Percentiles rank a stretch among this genome's conserved stretches.
Conservation (phyloP, 2,888 invertebrate genomes). For the Drosophila rellima region DNA sequence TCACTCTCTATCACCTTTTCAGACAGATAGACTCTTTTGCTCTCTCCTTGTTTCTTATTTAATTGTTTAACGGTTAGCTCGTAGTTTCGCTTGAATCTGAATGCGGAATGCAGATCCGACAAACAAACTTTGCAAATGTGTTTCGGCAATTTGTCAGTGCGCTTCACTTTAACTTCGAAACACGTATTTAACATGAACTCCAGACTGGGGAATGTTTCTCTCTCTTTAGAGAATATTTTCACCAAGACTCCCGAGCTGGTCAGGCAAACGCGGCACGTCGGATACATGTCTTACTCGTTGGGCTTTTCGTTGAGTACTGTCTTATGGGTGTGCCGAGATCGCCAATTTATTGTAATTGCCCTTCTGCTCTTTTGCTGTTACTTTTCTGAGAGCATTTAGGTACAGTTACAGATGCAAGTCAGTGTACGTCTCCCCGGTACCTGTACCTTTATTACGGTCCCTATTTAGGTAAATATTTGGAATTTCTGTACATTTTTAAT, state of each 20-base stretch:
- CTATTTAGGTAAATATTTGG: background rate
- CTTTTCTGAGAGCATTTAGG: background rate
- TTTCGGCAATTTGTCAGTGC: background rate
- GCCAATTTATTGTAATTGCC: background rate
- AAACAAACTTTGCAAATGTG: constrained; percentile 8
- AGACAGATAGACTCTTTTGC: background rate
- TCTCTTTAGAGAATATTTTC: background rate
- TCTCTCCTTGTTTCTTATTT: background rate
- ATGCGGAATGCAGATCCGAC: constrained; percentile 3
- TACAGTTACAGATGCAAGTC: background rate
- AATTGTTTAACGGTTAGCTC: background rate
- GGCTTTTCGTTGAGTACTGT: background rate
- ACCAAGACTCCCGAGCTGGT: background rate
- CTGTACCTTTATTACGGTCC: background rate
- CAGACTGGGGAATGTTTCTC: constrained; percentile 1
- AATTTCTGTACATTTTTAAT: background rate
- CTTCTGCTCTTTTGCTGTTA: background rate
- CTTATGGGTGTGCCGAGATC: background rate
- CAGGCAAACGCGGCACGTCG: constrained; percentile 16
- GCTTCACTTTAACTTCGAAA: background rate
- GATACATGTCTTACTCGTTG: constrained; percentile 10
- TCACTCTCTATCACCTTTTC: too few relatives aligned
- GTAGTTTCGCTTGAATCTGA: constrained; percentile 10
- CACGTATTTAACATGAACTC: constrained; percentile 16
- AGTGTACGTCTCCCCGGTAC: background rate